Conservation (phyloP, 2,113 vertebrate genomes). For the Girardinichthys multiradiatus region DNA sequence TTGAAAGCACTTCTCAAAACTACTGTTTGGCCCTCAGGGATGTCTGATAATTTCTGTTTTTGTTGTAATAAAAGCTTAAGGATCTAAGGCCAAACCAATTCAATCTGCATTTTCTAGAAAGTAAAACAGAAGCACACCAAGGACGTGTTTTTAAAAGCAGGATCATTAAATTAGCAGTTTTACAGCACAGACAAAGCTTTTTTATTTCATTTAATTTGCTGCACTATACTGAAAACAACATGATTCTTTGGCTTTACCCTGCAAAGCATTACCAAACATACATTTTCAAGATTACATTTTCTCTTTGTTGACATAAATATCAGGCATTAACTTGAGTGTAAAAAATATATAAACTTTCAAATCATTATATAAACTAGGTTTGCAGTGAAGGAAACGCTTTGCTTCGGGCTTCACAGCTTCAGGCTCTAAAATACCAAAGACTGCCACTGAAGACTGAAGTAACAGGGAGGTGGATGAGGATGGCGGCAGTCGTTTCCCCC, state of each 20-base stretch:
- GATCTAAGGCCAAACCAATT: conserved; percentile 31
- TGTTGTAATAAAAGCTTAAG: conserved; percentile 28
- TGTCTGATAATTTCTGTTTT: conserved; percentile 43
- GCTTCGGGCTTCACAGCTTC: conserved; percentile 30
- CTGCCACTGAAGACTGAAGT: conserved; percentile 58
- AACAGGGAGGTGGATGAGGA: conserved; percentile 74
- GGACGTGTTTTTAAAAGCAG: conserved; percentile 27
- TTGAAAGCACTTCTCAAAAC: conserved; percentile 39
- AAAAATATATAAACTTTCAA: conserved; percentile 35
- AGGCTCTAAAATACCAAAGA: conserved; percentile 35
- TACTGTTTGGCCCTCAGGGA: conserved; percentile 19
- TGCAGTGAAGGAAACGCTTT: conserved; percentile 17
- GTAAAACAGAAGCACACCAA: conserved; percentile 25
- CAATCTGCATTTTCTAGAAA: conserved; percentile 24
- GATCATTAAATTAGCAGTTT: conserved; percentile 55
- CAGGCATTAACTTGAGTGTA: conserved; percentile 14
- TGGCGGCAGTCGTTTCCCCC: conserved; percentile 67
- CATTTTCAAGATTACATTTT: conserved; percentile 6
- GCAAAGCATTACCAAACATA: conserved; percentile 12
- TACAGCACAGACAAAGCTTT: conserved; percentile 10
- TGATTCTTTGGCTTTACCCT: conserved; percentile 11
- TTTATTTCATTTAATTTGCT: conserved; percentile 17
- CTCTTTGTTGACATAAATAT: conserved; percentile 14
- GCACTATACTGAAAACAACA: conserved; percentile 18
- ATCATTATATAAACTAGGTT: conserved; percentile 38